Percentiles rank a stretch among this genome's conserved stretches.
Evolutionary conservation across 2,113 vertebrate genomes (phyloP).

Genomic region (Mirza zaza): DNA sequence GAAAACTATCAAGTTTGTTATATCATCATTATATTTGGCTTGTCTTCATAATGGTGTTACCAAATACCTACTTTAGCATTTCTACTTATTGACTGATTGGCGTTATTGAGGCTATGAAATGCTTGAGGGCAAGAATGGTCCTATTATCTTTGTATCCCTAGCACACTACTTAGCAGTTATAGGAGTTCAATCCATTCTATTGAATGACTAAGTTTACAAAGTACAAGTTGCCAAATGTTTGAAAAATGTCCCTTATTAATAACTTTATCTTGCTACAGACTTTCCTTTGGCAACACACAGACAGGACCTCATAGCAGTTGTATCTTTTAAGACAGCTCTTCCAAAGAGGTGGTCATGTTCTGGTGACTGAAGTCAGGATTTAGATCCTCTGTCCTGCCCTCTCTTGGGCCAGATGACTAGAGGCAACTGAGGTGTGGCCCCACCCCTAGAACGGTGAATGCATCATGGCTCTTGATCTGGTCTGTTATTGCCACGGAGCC

Average conservation of each 20-base stretch:
- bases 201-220: not conserved
- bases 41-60: not conserved
- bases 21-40: not conserved
- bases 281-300: slow-evolving; percentile 11
- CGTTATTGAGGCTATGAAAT: not conserved
- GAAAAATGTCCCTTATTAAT: not conserved
- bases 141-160: not conserved
- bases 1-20: not conserved
- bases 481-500: not conserved
- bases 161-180: not conserved
- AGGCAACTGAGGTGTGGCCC: not conserved
- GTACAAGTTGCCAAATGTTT: not conserved
- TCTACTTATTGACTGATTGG: not conserved
- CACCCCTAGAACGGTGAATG: not conserved
- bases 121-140: not conserved
- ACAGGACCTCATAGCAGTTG: not conserved
- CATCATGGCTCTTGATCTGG: not conserved
- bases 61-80: not conserved
- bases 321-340: not conserved
- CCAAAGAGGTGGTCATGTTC: not conserved
- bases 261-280: not conserved
- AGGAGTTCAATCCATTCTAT: not conserved
- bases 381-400: not conserved
- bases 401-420: not conserved
- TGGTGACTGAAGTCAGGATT: not conserved